A percentile compares a stretch with the other conserved stretches of the same genome.
These are phyloP conservation scores for Bombus polaris DNA, from an alignment of 1,140 invertebrate genomes.

Conservation along the genomic window DNA sequence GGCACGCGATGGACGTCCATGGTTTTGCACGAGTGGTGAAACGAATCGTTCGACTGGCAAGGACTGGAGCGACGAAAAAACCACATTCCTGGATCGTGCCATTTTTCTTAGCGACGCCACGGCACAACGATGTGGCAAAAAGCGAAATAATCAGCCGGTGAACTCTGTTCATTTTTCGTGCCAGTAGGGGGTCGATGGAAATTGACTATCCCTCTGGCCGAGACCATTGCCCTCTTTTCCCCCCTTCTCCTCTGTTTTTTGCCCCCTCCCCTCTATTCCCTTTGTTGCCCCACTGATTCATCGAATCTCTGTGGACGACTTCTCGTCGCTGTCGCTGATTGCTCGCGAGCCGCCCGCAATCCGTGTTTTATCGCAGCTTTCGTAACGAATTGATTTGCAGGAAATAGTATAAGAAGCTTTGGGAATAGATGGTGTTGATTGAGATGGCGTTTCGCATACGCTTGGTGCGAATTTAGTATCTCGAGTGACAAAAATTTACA, in stretches of 20 bases:
- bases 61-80: constrained; percentile 47
- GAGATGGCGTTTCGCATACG: no score
- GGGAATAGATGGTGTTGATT: neutral
- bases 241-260: neutral
- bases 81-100: constrained; percentile 56
- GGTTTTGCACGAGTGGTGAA: constrained; percentile 50
- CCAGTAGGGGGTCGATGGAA: constrained; percentile 56
- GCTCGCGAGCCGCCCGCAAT: neutral
- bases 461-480: no score
- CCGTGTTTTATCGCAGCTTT: neutral
- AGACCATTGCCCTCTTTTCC: constrained; percentile 48
- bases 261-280: neutral
- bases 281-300: constrained; percentile 47
- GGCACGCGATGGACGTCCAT: constrained; percentile 46
- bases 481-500: no score
- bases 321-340: constrained; percentile 40
- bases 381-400: neutral
- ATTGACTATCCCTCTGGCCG: constrained; percentile 51
- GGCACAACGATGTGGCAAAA: constrained; percentile 45
- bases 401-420: neutral
- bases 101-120: constrained; percentile 55
- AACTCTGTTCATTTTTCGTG: constrained; percentile 60
- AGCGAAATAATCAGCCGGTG: constrained; percentile 62
- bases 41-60: constrained; percentile 52
- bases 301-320: constrained; percentile 54